Percentiles rank a stretch among this genome's conserved stretches.
phyloP scores from a whole-genome alignment of 2,113 vertebrate genomes.

The Gymnogyps californianus region DNA sequence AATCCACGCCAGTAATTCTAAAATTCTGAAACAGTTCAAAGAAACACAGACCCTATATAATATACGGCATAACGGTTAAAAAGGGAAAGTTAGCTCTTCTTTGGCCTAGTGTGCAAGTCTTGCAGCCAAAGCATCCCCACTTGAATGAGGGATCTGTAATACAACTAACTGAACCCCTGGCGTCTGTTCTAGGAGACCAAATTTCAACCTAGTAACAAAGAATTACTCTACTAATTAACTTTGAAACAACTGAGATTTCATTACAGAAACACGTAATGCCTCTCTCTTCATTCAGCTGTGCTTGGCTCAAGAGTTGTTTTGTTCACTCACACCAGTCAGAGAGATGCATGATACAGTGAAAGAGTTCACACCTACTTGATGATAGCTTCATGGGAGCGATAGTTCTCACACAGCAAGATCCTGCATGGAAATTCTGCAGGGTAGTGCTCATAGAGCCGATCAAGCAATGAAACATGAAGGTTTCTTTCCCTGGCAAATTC shows the following conservation, averaged over 20 bases:
- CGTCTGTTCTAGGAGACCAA: neutral
- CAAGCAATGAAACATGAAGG: conserved; percentile 94
- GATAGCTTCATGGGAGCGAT: conserved; percentile 99
- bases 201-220: neutral
- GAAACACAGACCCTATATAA: neutral
- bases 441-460: conserved; percentile 97
- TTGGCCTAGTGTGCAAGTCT: neutral
- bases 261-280: neutral
- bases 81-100: neutral
- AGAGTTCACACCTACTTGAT: conserved; percentile 95
- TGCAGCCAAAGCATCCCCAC: neutral
- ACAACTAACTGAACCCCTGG: neutral
- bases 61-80: neutral
- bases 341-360: conserved; percentile 48
- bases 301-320: neutral
- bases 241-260: neutral
- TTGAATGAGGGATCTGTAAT: neutral
- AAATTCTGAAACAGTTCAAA: neutral
- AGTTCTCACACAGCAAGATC: conserved; percentile 99
- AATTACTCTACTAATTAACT: neutral
- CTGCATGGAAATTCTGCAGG: conserved; percentile 93
- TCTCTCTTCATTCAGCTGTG: neutral
- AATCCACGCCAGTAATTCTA: neutral
- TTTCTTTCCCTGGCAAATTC: conserved; percentile 98
- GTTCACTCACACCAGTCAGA: neutral